phyloP scores from a whole-genome alignment of 2,888 invertebrate genomes.

The Callyntrura sp. region DNA sequence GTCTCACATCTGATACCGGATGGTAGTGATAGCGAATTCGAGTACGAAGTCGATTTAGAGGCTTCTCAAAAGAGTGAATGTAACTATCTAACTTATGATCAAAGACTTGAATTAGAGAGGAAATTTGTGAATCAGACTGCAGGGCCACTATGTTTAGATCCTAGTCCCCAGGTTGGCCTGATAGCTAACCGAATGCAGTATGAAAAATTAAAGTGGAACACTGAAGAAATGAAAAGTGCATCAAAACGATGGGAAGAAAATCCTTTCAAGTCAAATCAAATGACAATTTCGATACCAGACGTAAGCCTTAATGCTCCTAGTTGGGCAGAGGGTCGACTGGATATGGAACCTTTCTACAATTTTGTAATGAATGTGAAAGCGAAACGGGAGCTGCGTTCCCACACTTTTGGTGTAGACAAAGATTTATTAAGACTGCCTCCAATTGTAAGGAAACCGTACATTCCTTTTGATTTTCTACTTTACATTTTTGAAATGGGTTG shows the following conservation, averaged over 20 bases:
- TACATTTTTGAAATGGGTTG: neutral
- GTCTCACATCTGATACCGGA: conserved; percentile 50
- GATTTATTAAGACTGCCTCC: conserved; percentile 77
- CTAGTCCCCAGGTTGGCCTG: conserved; percentile 92
- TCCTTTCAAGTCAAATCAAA: conserved; percentile 61
- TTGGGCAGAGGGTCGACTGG: conserved; percentile 59
- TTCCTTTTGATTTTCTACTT: neutral
- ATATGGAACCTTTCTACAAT: conserved; percentile 60
- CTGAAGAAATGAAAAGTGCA: conserved; percentile 74
- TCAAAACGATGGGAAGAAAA: conserved; percentile 73
- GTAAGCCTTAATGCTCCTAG: conserved; percentile 50
- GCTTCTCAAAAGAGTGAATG: conserved; percentile 31
- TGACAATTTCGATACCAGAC: conserved; percentile 21
- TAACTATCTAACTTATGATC: conserved; percentile 90
- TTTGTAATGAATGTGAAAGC: conserved; percentile 56
- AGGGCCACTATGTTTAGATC: conserved; percentile 95
- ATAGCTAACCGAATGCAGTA: conserved; percentile 92
- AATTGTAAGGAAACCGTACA: conserved; percentile 71
- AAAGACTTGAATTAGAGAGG: conserved; percentile 92
- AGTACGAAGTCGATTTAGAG: conserved; percentile 68
- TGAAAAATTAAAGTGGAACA: conserved; percentile 86
- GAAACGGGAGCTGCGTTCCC: conserved; percentile 24
- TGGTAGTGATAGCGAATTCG: conserved; percentile 72
- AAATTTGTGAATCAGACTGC: conserved; percentile 94
- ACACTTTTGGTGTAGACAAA: conserved; percentile 46